Evolutionary conservation across 2,797 vertebrate species (phyloP).

Genomic region (Enteromius trimaculatus): DNA sequence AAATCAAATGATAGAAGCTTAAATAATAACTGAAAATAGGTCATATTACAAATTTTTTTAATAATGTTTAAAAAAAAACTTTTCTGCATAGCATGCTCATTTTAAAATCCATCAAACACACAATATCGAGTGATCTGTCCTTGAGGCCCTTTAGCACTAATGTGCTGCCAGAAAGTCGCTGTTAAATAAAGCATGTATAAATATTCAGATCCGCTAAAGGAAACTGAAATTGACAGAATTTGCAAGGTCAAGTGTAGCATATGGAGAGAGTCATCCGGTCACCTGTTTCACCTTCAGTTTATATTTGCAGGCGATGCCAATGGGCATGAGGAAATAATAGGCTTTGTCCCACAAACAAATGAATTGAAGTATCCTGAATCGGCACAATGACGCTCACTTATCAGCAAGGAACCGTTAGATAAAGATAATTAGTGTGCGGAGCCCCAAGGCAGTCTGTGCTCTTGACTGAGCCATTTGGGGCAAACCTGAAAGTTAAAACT

Average conservation of each 20-base stretch:
- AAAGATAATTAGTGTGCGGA: slow-evolving; percentile 63
- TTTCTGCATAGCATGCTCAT: background rate
- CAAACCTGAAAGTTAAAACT: slow-evolving; percentile 45
- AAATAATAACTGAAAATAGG: background rate
- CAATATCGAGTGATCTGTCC: background rate
- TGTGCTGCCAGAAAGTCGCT: background rate
- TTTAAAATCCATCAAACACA: background rate
- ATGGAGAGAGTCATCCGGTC: slow-evolving; percentile 39
- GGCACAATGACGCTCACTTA: slow-evolving; percentile 60
- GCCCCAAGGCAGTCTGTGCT: slow-evolving; percentile 56
- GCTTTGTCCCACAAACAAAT: slow-evolving; percentile 72
- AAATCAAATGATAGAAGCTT: background rate
- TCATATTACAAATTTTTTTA: background rate
- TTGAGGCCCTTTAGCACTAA: background rate
- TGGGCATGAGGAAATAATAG: slow-evolving; percentile 65
- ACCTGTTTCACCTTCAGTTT: slow-evolving; percentile 51
- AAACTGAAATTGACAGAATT: slow-evolving; percentile 13
- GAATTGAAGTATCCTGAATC: slow-evolving; percentile 53
- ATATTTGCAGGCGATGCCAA: slow-evolving; percentile 59
- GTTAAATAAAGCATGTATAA: slow-evolving; percentile 7
- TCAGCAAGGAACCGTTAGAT: slow-evolving; percentile 61
- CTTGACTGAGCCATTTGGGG: slow-evolving; percentile 54
- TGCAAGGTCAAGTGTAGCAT: slow-evolving; percentile 58
- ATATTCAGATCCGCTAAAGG: slow-evolving; percentile 1
- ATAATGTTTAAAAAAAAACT: background rate